Percentiles rank a stretch among this genome's conserved stretches.
These are phyloP conservation scores for Acipenser transmontanus DNA, from an alignment of 2,797 vertebrate species.

Conservation along the genomic window DNA sequence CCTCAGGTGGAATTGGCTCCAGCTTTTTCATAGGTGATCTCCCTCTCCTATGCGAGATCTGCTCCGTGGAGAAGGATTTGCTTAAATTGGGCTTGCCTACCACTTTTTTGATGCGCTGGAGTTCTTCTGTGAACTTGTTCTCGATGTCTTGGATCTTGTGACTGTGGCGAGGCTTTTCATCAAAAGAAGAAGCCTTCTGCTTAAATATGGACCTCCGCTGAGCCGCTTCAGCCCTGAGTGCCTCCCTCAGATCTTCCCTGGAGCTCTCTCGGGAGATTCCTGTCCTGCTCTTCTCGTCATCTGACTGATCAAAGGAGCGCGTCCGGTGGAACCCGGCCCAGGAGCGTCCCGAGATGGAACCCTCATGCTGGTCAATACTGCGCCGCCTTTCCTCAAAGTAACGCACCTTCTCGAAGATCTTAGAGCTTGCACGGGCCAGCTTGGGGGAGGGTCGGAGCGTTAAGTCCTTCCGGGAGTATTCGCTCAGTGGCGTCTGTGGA, in stretches of 20 bases:
- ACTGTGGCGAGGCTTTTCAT: constrained; percentile 79
- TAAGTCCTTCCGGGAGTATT: constrained; percentile 75
- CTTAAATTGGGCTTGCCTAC: constrained; percentile 88
- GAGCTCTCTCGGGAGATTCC: constrained; percentile 77
- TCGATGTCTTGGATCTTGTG: constrained; percentile 85
- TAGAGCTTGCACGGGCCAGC: constrained; percentile 80
- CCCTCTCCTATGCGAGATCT: constrained; percentile 54
- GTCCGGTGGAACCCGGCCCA: constrained; percentile 84
- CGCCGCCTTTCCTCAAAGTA: constrained; percentile 81
- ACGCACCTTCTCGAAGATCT: constrained; percentile 85
- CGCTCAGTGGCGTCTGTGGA: constrained; percentile 82
- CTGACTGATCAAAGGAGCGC: constrained; percentile 80
- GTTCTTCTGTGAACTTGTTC: constrained; percentile 86
- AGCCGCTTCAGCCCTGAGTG: constrained; percentile 69
- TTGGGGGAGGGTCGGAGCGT: constrained; percentile 79
- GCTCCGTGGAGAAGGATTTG: constrained; percentile 78
- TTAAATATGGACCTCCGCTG: constrained; percentile 75
- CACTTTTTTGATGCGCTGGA: constrained; percentile 86
- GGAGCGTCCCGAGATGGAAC: constrained; percentile 69
- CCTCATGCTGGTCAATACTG: constrained; percentile 84
- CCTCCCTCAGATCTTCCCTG: constrained; percentile 71
- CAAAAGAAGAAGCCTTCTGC: constrained; percentile 85
- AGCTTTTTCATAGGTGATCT: constrained; percentile 58
- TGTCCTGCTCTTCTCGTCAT: constrained; percentile 65
- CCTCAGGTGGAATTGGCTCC: constrained; percentile 68